A percentile compares a stretch with the other conserved stretches of the same genome.
Evolutionary conservation across 1,140 invertebrate genomes (phyloP).

Genomic region (Aphidius gifuensis): DNA sequence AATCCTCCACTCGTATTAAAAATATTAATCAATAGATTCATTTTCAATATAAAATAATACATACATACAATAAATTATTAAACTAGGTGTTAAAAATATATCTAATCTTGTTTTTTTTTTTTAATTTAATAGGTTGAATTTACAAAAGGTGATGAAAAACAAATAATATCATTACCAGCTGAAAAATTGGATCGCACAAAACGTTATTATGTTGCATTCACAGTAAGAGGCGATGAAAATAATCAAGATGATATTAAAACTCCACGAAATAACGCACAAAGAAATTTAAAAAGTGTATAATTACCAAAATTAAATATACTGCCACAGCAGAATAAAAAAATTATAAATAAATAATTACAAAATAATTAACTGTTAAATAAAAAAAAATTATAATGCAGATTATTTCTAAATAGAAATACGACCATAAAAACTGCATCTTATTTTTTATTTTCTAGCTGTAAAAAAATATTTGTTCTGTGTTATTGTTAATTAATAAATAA

Average conservation of each 20-base stretch:
- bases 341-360: neutral
- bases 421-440: too few relatives aligned
- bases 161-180: conserved; percentile 79
- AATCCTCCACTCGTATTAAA: too few relatives aligned
- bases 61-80: too few relatives aligned
- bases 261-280: conserved; percentile 36
- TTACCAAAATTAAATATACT: neutral
- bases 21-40: too few relatives aligned
- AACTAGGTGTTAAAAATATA: neutral
- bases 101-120: neutral
- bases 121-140: conserved; percentile 63
- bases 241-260: conserved; percentile 31
- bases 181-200: conserved; percentile 83
- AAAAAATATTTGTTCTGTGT: too few relatives aligned
- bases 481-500: too few relatives aligned
- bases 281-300: conserved; percentile 46
- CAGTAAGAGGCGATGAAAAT: conserved; percentile 65
- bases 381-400: neutral
- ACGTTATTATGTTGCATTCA: conserved; percentile 86
- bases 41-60: too few relatives aligned
- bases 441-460: too few relatives aligned
- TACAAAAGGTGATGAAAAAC: conserved; percentile 75
- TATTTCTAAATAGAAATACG: too few relatives aligned
- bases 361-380: neutral
- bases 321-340: neutral